Conservation (phyloP, 2,888 invertebrate species). For the Papilio gigon region DNA sequence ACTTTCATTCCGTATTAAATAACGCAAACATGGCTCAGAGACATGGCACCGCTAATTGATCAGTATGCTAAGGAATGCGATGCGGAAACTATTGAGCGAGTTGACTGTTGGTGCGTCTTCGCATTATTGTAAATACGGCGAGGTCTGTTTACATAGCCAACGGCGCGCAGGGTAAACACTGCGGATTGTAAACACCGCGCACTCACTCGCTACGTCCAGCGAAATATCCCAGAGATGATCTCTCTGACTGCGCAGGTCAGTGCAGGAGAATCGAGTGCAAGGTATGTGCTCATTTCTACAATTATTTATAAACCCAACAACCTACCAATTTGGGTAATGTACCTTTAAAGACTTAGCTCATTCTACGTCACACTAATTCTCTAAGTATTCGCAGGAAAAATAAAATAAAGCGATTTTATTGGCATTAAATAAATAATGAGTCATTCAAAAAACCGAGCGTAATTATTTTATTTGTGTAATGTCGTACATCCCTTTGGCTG, state of each 20-base stretch:
- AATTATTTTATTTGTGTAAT: neutral
- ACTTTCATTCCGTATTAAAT: too few relatives aligned
- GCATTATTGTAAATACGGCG: slow-evolving; percentile 14
- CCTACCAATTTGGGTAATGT: neutral
- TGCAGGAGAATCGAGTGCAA: neutral
- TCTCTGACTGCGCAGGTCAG: neutral
- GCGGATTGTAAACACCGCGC: slow-evolving; percentile 15
- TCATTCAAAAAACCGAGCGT: neutral
- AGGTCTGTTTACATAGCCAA: slow-evolving; percentile 21
- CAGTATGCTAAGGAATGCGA: slow-evolving; percentile 5
- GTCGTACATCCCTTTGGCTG: neutral
- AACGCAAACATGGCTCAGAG: too few relatives aligned
- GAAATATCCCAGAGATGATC: slow-evolving; percentile 10
- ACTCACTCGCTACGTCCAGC: slow-evolving; percentile 4
- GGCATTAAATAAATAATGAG: neutral
- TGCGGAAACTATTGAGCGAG: slow-evolving; percentile 8
- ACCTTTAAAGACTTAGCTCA: neutral
- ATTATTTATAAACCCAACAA: neutral
- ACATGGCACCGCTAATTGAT: neutral
- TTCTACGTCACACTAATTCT: too few relatives aligned
- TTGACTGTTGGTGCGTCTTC: slow-evolving; percentile 1
- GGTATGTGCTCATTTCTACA: neutral
- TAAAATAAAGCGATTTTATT: neutral
- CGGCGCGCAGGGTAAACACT: neutral
- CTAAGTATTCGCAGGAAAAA: neutral